These are phyloP conservation scores for Atethmia centrago DNA, from an alignment of 2,888 invertebrate species.

Conservation along the genomic window DNA sequence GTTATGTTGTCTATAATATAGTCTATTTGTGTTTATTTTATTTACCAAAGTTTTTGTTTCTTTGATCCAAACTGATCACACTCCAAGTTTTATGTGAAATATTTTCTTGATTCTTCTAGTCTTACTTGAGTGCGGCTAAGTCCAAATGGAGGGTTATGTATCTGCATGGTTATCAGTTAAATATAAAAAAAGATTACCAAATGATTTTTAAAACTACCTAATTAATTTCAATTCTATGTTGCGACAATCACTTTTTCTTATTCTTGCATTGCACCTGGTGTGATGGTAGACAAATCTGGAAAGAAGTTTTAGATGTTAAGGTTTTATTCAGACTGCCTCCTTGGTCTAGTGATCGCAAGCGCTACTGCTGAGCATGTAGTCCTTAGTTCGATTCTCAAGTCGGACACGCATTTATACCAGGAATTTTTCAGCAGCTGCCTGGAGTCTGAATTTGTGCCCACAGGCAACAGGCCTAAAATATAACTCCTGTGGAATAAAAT, in stretches of 20 bases:
- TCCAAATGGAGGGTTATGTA: background rate
- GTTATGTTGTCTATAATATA: background rate
- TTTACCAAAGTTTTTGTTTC: background rate
- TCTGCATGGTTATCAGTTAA: background rate
- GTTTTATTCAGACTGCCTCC: background rate
- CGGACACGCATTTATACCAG: background rate
- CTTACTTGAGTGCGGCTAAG: background rate
- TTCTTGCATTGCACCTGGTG: constrained; percentile 25
- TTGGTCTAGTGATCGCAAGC: background rate
- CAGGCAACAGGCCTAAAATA: background rate
- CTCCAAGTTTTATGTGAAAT: background rate
- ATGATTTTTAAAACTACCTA: background rate
- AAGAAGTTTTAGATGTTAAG: background rate
- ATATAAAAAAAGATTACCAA: background rate
- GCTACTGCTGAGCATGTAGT: too few relatives aligned
- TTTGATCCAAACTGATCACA: background rate
- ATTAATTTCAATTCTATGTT: background rate
- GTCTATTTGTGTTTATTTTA: background rate
- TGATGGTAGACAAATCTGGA: constrained; percentile 43
- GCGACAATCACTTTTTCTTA: background rate
- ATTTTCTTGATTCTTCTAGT: background rate
- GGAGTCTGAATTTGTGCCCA: background rate
- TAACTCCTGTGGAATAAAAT: background rate
- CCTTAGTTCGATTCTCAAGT: background rate
- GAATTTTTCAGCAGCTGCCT: too few relatives aligned